A percentile compares a stretch with the other conserved stretches of the same genome.
These are phyloP conservation scores for Pemphigus obesinymphae DNA, from an alignment of 1,140 invertebrate genomes.

Conservation along the genomic window DNA sequence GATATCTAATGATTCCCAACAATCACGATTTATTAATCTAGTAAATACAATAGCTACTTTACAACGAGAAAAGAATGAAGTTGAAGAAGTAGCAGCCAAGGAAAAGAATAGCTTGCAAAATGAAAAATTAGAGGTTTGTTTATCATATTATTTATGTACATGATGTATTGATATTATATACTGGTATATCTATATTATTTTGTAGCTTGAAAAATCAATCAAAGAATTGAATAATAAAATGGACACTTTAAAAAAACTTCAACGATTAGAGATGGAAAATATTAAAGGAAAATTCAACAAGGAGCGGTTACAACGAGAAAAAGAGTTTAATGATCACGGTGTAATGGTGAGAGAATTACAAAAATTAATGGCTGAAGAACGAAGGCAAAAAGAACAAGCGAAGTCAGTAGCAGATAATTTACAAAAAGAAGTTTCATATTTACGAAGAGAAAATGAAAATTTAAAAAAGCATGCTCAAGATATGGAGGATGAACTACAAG, in stretches of 20 bases:
- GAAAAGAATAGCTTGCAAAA: not conserved
- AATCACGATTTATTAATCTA: constrained; percentile 21
- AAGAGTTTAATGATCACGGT: constrained; percentile 58
- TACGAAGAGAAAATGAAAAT: constrained; percentile 53
- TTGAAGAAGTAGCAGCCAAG: constrained; percentile 10
- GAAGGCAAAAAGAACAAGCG: constrained; percentile 59
- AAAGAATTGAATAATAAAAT: constrained; percentile 53
- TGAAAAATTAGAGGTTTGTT: constrained; percentile 15
- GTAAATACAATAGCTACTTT: constrained; percentile 18
- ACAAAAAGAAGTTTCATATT: constrained; percentile 51
- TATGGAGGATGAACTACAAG: constrained; percentile 61
- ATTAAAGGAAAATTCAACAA: constrained; percentile 39
- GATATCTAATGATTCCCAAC: constrained; percentile 37
- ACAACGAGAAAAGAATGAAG: constrained; percentile 35
- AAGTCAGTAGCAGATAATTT: constrained; percentile 56
- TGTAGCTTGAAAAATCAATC: constrained; percentile 62
- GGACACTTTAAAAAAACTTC: constrained; percentile 40
- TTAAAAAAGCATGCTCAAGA: constrained; percentile 57
- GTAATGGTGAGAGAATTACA: constrained; percentile 66
- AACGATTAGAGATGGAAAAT: constrained; percentile 39
- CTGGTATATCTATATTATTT: constrained; percentile 45
- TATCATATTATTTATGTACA: not conserved
- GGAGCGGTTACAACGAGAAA: constrained; percentile 40
- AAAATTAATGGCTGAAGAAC: constrained; percentile 59
- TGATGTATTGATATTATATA: too few relatives aligned